These are phyloP conservation scores for Epizoanthus illoricatus DNA, from an alignment of 92 coral and sea anemone genomes.

Conservation along the genomic window DNA sequence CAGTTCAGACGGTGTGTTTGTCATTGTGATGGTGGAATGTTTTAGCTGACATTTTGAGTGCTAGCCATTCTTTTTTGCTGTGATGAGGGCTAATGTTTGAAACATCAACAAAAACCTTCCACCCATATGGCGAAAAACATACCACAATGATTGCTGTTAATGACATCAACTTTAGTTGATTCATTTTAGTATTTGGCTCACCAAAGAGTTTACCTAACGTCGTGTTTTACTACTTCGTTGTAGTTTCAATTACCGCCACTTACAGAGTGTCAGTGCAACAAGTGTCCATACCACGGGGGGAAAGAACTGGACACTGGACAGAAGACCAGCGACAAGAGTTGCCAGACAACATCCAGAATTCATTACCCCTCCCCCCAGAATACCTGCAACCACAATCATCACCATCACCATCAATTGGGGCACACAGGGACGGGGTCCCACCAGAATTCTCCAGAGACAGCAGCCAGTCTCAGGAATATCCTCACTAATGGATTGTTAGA, in stretches of 20 bases:
- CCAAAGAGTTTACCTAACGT: too few species aligned
- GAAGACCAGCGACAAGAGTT: constrained; percentile 53
- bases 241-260: constrained; percentile 13
- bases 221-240: background rate
- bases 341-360: constrained; percentile 47
- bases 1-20: too few species aligned
- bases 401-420: constrained; percentile 28
- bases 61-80: too few species aligned
- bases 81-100: too few species aligned
- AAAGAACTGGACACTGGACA: constrained; percentile 63
- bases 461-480: constrained; percentile 45
- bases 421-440: constrained; percentile 3
- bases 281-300: constrained; percentile 55
- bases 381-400: constrained; percentile 52
- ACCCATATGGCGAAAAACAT: too few species aligned
- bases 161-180: too few species aligned
- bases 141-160: too few species aligned
- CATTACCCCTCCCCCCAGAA: constrained; percentile 52
- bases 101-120: too few species aligned
- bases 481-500: constrained; percentile 50
- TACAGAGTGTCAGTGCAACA: constrained; percentile 57
- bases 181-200: too few species aligned
- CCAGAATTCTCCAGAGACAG: constrained; percentile 26
- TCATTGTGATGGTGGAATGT: too few species aligned
- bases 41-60: too few species aligned